Conservation (phyloP, 2,888 invertebrate genomes). For the Caenorhabditis afra region DNA sequence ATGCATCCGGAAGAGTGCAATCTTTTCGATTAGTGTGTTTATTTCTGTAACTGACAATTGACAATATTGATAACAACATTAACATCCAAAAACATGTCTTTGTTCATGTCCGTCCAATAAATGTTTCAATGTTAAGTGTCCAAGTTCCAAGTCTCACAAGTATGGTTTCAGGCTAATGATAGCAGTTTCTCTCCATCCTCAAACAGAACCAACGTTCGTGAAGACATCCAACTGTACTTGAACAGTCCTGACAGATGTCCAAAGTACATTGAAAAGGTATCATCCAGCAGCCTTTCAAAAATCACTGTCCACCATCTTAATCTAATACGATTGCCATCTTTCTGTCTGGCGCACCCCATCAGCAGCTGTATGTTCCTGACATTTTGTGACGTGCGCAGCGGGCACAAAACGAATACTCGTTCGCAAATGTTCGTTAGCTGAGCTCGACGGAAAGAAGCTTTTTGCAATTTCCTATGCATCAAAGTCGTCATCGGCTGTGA, state of each 20-base stretch:
- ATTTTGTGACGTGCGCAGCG: neutral
- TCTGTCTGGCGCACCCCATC: too few relatives aligned
- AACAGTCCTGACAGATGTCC: constrained; percentile 75
- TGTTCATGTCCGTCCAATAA: constrained; percentile 34
- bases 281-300: constrained; percentile 2
- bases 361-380: too few relatives aligned
- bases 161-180: too few relatives aligned
- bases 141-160: neutral
- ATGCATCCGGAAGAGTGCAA: constrained; percentile 11
- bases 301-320: neutral
- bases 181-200: too few relatives aligned
- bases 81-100: constrained; percentile 19
- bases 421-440: neutral
- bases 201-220: constrained; percentile 62
- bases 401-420: neutral
- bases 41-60: constrained; percentile 54
- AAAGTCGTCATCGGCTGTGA: constrained; percentile 19
- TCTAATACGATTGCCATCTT: neutral
- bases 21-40: constrained; percentile 47
- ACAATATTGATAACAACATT: constrained; percentile 8
- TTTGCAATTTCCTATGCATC: constrained; percentile 32
- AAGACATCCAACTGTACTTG: constrained; percentile 77
- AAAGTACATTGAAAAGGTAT: constrained; percentile 76
- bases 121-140: constrained; percentile 17
- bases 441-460: neutral